Evolutionary conservation across 2,888 invertebrate species (phyloP).

Genomic region (Ochlodes sylvanus): DNA sequence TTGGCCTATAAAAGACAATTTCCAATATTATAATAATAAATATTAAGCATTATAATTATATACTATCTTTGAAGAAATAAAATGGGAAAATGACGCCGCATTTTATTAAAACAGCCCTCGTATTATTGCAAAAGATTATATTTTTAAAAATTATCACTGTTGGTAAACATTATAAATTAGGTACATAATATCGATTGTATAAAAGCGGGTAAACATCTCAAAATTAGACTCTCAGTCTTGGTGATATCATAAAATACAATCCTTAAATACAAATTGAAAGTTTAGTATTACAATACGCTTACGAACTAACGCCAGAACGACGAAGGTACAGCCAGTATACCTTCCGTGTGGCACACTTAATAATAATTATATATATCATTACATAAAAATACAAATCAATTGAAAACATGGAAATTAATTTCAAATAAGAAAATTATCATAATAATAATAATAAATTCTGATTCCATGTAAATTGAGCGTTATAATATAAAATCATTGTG

Average conservation of each 20-base stretch:
- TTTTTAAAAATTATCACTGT: constrained; percentile 30
- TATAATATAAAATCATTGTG: constrained; percentile 19
- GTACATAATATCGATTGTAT: constrained; percentile 18
- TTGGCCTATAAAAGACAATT: constrained; percentile 29
- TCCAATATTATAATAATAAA: neutral
- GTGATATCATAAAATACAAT: constrained; percentile 31
- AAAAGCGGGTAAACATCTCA: constrained; percentile 30
- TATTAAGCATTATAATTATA: neutral
- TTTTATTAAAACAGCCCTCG: constrained; percentile 22
- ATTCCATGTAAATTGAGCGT: neutral
- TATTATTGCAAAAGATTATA: constrained; percentile 26
- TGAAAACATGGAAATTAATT: neutral
- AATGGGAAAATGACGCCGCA: neutral
- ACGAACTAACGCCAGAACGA: constrained; percentile 23
- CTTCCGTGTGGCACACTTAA: constrained; percentile 12
- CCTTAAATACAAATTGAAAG: constrained; percentile 26
- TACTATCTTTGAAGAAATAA: constrained; percentile 20
- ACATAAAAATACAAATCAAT: constrained; percentile 2
- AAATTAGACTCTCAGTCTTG: constrained; percentile 37
- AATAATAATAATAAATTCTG: neutral
- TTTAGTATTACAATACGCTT: constrained; percentile 13
- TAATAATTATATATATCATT: constrained; percentile 28
- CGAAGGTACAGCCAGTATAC: constrained; percentile 22
- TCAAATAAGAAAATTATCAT: constrained; percentile 2
- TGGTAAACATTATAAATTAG: constrained; percentile 19